Conservation (phyloP, 2,113 vertebrate genomes). For the Nymphicus hollandicus region DNA sequence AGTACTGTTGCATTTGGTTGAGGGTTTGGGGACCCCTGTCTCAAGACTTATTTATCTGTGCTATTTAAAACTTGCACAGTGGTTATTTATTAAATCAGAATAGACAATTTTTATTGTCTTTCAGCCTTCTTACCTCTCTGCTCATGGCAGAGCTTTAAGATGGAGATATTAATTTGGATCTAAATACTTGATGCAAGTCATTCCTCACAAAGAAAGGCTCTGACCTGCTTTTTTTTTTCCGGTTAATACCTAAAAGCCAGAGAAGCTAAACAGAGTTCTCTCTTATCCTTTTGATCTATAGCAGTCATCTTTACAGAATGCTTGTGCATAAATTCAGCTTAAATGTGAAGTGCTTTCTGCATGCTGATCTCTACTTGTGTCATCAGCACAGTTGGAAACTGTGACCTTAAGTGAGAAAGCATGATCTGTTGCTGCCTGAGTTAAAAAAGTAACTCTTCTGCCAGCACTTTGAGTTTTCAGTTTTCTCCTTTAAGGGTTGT, state of each 20-base stretch:
- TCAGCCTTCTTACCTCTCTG: background rate
- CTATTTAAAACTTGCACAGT: background rate
- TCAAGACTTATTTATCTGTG: background rate
- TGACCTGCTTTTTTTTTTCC: background rate
- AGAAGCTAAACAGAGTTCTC: background rate
- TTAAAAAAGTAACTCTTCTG: background rate
- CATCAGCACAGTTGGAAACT: background rate
- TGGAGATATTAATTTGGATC: background rate
- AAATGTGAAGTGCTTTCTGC: background rate
- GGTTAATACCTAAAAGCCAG: background rate
- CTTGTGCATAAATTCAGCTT: background rate
- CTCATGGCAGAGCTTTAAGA: background rate
- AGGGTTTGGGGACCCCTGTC: background rate
- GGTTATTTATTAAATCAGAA: background rate
- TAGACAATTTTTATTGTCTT: background rate
- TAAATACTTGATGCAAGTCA: background rate
- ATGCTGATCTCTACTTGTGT: background rate
- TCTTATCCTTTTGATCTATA: background rate
- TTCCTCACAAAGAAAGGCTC: background rate
- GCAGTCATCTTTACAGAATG: background rate
- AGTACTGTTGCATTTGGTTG: background rate
- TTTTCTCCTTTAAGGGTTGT: background rate
- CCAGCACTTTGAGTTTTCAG: background rate
- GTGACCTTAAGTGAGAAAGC: background rate
- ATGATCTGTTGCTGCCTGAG: background rate